A percentile compares a stretch with the other conserved stretches of the same genome.
phyloP scores from a whole-genome alignment of 2,797 vertebrate species.

The Pachyuromys duprasi region DNA sequence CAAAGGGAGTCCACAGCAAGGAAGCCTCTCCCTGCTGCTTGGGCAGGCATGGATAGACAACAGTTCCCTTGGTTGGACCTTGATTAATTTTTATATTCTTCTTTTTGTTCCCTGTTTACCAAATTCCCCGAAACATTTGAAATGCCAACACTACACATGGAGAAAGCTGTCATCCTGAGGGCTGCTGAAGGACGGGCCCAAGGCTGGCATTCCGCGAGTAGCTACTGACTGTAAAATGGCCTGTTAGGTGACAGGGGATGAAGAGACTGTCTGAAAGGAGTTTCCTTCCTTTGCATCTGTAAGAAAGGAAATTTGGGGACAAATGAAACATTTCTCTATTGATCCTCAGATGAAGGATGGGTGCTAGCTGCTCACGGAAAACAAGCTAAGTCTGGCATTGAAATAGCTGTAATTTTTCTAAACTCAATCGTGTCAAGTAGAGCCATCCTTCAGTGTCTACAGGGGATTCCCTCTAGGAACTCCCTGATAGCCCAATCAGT shows the following conservation, averaged over 20 bases:
- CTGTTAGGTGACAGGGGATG: no score
- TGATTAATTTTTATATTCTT: neutral
- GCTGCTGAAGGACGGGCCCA: neutral
- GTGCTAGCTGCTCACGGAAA: neutral
- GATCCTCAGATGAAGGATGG: neutral
- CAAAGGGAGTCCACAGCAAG: no score
- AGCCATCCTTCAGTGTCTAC: neutral
- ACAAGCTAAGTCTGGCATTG: neutral
- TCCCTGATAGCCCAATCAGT: neutral
- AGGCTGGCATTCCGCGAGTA: neutral
- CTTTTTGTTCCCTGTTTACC: neutral
- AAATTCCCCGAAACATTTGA: neutral
- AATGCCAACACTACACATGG: neutral
- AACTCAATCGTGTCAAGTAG: neutral
- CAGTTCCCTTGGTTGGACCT: neutral
- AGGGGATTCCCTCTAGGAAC: neutral
- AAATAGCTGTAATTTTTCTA: neutral
- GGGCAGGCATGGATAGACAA: neutral
- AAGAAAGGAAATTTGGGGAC: neutral
- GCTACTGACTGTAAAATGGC: neutral
- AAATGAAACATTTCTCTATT: neutral
- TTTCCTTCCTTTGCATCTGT: neutral
- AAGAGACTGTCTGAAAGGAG: neutral
- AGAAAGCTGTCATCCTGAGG: neutral
- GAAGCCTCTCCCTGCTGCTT: no score